Evolutionary conservation across 1,140 invertebrate genomes (phyloP).

Genomic region (Diachasma alloeum): DNA sequence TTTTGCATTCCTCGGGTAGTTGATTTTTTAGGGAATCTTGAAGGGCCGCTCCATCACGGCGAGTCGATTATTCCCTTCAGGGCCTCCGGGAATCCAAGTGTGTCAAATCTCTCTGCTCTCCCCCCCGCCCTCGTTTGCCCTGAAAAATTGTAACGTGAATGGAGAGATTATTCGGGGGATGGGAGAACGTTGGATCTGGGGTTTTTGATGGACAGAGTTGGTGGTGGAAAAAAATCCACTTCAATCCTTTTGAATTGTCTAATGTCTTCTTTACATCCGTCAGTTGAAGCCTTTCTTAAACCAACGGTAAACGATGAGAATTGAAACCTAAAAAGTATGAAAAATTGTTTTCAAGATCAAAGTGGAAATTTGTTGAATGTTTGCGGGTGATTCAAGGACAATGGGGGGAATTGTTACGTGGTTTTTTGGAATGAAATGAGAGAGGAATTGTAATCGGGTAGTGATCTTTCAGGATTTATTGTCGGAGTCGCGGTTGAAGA

Average conservation of each 20-base stretch:
- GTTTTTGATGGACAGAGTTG: too few relatives aligned
- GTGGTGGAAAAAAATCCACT: not conserved
- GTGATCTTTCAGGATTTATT: too few relatives aligned
- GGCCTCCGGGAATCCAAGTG: not conserved
- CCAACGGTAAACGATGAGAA: not conserved
- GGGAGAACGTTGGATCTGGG: not conserved
- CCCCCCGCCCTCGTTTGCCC: not conserved
- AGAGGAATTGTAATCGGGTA: too few relatives aligned
- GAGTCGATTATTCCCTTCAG: not conserved
- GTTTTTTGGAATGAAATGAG: too few relatives aligned
- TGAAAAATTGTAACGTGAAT: not conserved
- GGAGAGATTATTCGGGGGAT: not conserved
- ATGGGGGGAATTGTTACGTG: too few relatives aligned
- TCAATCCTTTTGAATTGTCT: not conserved
- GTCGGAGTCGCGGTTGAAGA: too few relatives aligned
- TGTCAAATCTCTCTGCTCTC: not conserved
- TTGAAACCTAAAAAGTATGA: not conserved
- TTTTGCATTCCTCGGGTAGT: too few relatives aligned
- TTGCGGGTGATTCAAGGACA: too few relatives aligned
- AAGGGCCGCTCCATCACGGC: too few relatives aligned
- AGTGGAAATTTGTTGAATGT: too few relatives aligned
- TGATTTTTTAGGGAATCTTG: too few relatives aligned
- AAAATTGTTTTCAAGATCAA: not conserved
- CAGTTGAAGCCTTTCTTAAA: not conserved
- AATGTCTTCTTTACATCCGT: not conserved